A percentile compares a stretch with the other conserved stretches of the same genome.
These are phyloP conservation scores for Tenebrosternarchus preto DNA, from an alignment of 2,113 vertebrate species.

Conservation along the genomic window DNA sequence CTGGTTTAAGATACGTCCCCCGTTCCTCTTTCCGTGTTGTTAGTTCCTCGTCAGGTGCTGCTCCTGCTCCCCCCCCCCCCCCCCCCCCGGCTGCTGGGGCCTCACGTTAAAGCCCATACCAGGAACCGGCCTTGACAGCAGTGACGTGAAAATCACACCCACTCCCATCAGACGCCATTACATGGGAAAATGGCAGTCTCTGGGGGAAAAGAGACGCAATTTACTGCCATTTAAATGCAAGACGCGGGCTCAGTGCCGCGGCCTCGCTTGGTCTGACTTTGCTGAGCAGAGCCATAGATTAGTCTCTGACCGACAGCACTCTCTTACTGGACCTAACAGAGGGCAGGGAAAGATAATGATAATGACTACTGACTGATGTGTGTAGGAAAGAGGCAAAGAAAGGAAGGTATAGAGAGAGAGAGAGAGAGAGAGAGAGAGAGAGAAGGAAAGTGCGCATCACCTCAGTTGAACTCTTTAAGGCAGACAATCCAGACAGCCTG, in stretches of 20 bases:
- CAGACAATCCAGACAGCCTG: not conserved
- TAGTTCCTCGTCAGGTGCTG: conserved; percentile 32
- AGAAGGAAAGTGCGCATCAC: conserved; percentile 2
- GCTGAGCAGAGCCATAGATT: conserved; percentile 50
- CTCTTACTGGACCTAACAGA: conserved; percentile 26
- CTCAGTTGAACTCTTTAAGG: conserved; percentile 37
- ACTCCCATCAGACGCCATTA: conserved; percentile 60
- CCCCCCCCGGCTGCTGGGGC: conserved; percentile 18
- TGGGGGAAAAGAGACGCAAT: conserved; percentile 50
- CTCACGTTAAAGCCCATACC: conserved; percentile 46
- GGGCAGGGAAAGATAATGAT: conserved; percentile 39
- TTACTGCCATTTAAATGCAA: conserved; percentile 62
- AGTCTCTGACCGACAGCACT: conserved; percentile 36
- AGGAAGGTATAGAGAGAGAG: not conserved
- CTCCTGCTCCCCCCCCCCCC: not conserved
- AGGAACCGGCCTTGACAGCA: conserved; percentile 50
- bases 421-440: not conserved
- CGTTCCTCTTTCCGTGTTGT: conserved; percentile 18
- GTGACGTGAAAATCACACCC: conserved; percentile 50
- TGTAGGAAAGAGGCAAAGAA: conserved; percentile 1
- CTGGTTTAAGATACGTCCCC: not conserved
- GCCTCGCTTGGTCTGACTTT: conserved; percentile 29
- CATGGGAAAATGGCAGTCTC: conserved; percentile 52
- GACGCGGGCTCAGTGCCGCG: conserved; percentile 28
- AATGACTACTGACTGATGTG: conserved; percentile 44